Conservation (phyloP, 1,140 invertebrate species). For the Drosophila pseudoobscura region DNA sequence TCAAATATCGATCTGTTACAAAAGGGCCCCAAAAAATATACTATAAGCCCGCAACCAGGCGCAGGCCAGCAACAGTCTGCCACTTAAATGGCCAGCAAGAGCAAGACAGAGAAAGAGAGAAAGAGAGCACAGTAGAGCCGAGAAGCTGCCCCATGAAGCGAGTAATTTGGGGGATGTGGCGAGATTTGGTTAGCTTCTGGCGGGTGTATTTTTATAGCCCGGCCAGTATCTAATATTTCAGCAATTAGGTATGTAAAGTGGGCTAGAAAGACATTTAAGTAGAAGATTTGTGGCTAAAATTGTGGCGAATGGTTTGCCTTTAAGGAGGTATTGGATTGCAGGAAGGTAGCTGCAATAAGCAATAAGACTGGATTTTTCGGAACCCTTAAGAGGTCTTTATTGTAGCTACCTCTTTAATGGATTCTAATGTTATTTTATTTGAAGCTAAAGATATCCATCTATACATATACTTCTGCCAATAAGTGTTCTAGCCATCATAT, state of each 20-base stretch:
- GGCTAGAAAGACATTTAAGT: constrained; percentile 1
- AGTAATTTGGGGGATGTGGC: too few relatives aligned
- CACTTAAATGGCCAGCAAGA: constrained; percentile 61
- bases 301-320: neutral
- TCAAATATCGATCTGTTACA: constrained; percentile 75
- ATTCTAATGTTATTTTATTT: too few relatives aligned
- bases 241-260: constrained; percentile 37
- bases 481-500: too few relatives aligned
- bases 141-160: neutral
- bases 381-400: too few relatives aligned
- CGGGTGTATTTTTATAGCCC: constrained; percentile 16
- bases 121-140: neutral
- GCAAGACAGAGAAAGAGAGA: constrained; percentile 13
- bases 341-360: too few relatives aligned
- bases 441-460: too few relatives aligned
- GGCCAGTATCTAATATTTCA: constrained; percentile 34
- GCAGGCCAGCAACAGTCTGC: constrained; percentile 70
- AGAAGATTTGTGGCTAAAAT: constrained; percentile 13
- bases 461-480: too few relatives aligned
- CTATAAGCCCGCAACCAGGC: constrained; percentile 38
- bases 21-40: constrained; percentile 52
- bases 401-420: too few relatives aligned
- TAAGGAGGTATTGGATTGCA: neutral
- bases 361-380: too few relatives aligned
- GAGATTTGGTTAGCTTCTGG: constrained; percentile 30